Percentiles rank a stretch among this genome's conserved stretches.
Conservation (phyloP, 2,888 invertebrate genomes). For the Leuctra nigra region DNA sequence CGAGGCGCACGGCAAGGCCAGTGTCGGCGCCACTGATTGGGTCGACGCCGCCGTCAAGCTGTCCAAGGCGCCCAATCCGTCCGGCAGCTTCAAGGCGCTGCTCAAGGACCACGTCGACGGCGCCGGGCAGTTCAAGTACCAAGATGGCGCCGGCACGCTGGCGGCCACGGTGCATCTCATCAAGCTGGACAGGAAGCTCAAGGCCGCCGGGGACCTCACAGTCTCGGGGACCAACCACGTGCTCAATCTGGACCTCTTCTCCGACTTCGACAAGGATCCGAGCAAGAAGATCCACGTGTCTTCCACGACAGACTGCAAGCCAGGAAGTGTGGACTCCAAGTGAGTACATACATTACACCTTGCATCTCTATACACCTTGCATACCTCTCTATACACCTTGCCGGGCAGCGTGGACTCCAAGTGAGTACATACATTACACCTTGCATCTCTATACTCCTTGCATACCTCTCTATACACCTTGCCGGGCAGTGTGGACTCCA, state of each 20-base stretch:
- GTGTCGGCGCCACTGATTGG: slow-evolving; percentile 44
- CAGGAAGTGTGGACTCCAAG: slow-evolving; percentile 54
- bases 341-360: too few species aligned
- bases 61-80: slow-evolving; percentile 40
- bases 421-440: too few species aligned
- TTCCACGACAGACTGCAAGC: slow-evolving; percentile 52
- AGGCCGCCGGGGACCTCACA: slow-evolving; percentile 49
- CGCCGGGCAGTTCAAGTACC: slow-evolving; percentile 56
- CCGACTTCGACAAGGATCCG: slow-evolving; percentile 63
- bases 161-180: slow-evolving; percentile 35
- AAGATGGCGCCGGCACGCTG: slow-evolving; percentile 56
- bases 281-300: slow-evolving; percentile 58
- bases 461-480: background rate
- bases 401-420: too few species aligned
- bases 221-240: slow-evolving; percentile 54
- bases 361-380: too few species aligned
- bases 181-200: slow-evolving; percentile 45
- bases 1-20: slow-evolving; percentile 44
- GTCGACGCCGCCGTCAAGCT: slow-evolving; percentile 48
- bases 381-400: too few species aligned
- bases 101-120: slow-evolving; percentile 55
- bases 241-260: slow-evolving; percentile 54
- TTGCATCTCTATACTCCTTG: too few species aligned
- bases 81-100: slow-evolving; percentile 45
- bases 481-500: too few species aligned